These are phyloP conservation scores for Synanthedon tipuliformis DNA, from an alignment of 2,888 invertebrate species.

Conservation along the genomic window DNA sequence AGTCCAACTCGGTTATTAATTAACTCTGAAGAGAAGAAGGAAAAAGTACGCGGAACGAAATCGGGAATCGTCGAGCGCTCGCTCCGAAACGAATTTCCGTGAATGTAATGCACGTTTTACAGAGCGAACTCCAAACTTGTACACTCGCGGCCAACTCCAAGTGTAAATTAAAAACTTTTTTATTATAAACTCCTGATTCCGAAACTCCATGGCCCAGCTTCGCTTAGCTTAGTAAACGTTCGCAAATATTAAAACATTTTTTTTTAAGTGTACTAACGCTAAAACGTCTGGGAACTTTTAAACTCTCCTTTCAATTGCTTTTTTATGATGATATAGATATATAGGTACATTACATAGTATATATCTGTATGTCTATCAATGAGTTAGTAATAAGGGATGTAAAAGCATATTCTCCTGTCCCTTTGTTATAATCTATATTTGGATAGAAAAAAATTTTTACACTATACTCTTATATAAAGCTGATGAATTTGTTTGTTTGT, in stretches of 20 bases:
- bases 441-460: too few relatives aligned
- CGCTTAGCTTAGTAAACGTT: neutral
- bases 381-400: too few relatives aligned
- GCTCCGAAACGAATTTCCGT: conserved; percentile 18
- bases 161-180: neutral
- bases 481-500: too few relatives aligned
- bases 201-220: neutral
- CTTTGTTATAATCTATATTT: too few relatives aligned
- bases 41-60: neutral
- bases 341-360: too few relatives aligned
- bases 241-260: neutral
- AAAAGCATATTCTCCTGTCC: too few relatives aligned
- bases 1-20: conserved; percentile 12
- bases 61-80: neutral
- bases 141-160: conserved; percentile 8
- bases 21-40: conserved; percentile 9
- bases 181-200: neutral
- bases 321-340: too few relatives aligned
- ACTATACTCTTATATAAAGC: too few relatives aligned
- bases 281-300: neutral
- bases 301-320: neutral
- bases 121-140: conserved; percentile 12
- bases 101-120: conserved; percentile 20
- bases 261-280: neutral
- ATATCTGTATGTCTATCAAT: too few relatives aligned